Evolutionary conservation across 2,888 invertebrate genomes (phyloP).

Genomic region (Pachycephus smyrnensis): DNA sequence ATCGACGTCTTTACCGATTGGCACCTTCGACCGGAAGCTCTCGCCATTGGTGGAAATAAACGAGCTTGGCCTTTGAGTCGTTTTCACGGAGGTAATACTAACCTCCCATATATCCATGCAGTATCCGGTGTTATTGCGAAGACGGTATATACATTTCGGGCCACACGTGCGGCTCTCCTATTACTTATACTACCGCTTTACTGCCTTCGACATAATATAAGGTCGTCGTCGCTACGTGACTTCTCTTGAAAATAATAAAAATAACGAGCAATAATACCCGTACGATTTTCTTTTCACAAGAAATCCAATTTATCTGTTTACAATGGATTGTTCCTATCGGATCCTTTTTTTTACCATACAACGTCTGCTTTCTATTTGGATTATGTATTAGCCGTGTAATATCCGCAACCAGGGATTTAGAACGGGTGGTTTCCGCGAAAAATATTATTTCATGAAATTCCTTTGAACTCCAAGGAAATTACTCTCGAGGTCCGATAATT

Average conservation of each 20-base stretch:
- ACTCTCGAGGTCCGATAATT: not conserved
- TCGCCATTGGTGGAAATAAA: not conserved
- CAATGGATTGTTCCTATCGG: not conserved
- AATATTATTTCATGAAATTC: not conserved
- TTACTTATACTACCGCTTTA: not conserved
- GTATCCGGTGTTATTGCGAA: not conserved
- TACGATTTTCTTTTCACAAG: not conserved
- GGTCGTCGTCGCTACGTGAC: not conserved
- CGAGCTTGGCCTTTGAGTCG: not conserved
- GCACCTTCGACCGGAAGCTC: not conserved
- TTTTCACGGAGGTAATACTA: not conserved
- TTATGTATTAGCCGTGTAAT: not conserved
- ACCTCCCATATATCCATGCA: not conserved
- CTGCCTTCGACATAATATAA: not conserved
- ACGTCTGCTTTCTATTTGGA: not conserved
- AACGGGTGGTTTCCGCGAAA: not conserved
- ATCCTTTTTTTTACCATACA: not conserved
- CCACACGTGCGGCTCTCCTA: not conserved
- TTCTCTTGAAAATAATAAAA: not conserved
- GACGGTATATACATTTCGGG: not conserved
- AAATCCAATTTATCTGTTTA: not conserved
- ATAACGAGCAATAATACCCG: not conserved
- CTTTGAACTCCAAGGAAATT: not conserved
- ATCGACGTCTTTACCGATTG: not conserved
- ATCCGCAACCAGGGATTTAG: not conserved